Conservation (phyloP, 2,797 vertebrate species). For the Fundulus diaphanus region DNA sequence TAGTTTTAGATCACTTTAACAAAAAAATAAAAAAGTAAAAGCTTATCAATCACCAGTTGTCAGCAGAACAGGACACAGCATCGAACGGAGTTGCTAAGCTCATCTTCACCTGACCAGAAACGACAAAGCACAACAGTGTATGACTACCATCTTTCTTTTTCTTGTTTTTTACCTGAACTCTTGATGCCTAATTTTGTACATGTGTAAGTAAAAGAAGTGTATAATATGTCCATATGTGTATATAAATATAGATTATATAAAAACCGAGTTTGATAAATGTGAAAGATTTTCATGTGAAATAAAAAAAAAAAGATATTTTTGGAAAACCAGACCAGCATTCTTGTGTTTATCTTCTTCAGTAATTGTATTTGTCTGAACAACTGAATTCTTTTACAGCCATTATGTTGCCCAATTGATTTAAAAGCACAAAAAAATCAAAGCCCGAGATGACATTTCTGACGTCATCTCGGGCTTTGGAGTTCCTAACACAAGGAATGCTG, state of each 20-base stretch:
- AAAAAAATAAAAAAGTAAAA: not conserved
- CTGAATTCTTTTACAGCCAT: not conserved
- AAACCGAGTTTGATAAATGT: conserved; percentile 81
- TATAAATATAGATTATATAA: conserved; percentile 83
- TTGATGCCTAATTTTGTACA: conserved; percentile 80
- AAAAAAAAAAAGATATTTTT: conserved; percentile 85
- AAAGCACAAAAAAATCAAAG: not conserved
- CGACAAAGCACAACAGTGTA: conserved; percentile 67
- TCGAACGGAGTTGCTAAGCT: conserved; percentile 65
- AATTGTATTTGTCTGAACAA: not conserved
- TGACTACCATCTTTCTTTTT: conserved; percentile 57
- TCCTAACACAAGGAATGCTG: too few species aligned
- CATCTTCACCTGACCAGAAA: conserved; percentile 61
- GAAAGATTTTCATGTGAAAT: conserved; percentile 84
- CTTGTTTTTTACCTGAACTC: conserved; percentile 43
- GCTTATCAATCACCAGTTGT: conserved; percentile 11
- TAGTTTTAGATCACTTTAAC: conserved; percentile 34
- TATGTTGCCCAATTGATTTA: not conserved
- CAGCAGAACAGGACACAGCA: conserved; percentile 56
- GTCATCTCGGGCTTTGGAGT: too few species aligned
- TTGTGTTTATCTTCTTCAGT: conserved; percentile 37
- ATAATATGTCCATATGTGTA: conserved; percentile 81
- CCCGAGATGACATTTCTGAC: too few species aligned
- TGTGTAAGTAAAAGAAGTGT: conserved; percentile 82
- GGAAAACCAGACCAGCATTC: conserved; percentile 63